Conservation (phyloP, 2,888 invertebrate species). For the Diachrysia chrysitis region DNA sequence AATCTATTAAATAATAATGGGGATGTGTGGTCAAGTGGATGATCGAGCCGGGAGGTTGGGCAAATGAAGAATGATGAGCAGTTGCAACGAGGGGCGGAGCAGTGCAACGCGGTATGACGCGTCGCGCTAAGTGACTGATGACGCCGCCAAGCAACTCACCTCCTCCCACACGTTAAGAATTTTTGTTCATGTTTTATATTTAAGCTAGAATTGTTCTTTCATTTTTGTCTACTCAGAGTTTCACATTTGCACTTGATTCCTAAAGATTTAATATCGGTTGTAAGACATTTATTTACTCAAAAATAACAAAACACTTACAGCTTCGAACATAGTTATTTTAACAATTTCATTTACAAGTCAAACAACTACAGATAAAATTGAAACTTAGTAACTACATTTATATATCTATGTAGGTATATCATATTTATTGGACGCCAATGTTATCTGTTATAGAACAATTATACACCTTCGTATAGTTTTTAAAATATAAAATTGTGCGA, state of each 20-base stretch:
- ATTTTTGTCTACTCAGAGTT: background rate
- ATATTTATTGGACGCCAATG: no score
- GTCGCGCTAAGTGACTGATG: conserved; percentile 86
- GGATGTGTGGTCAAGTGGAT: conserved; percentile 71
- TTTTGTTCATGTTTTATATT: conserved; percentile 13
- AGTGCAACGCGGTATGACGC: conserved; percentile 73
- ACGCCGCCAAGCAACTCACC: conserved; percentile 46
- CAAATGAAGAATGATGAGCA: conserved; percentile 88
- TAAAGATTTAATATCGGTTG: no score
- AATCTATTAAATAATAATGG: conserved; percentile 58
- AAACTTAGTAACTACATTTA: no score
- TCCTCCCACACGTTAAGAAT: conserved; percentile 12
- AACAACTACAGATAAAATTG: no score
- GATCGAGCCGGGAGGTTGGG: conserved; percentile 69
- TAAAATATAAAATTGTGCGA: no score
- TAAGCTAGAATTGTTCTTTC: background rate
- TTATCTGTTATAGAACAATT: no score
- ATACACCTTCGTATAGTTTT: no score
- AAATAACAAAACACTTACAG: no score
- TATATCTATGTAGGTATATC: no score
- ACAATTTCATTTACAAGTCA: no score
- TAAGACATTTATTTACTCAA: no score
- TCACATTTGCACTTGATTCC: background rate
- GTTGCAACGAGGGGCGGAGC: conserved; percentile 65
- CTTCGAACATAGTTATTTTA: no score